Evolutionary conservation across 2,113 vertebrate species (phyloP).

Genomic region (Empidonax alnorum): DNA sequence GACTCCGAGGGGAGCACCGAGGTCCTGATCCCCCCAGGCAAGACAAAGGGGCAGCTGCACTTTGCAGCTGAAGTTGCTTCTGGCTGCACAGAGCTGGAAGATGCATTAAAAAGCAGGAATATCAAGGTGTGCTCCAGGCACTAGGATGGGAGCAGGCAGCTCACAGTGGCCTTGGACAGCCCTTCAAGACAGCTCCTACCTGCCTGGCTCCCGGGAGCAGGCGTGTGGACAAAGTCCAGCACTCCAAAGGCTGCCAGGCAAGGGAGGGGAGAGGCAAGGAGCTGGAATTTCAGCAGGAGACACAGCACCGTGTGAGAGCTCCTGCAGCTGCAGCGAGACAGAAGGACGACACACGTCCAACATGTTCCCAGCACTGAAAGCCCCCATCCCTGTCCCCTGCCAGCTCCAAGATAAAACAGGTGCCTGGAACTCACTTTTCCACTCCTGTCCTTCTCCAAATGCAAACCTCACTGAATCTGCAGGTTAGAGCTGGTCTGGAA

Average conservation of each 20-base stretch:
- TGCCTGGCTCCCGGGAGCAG: not conserved
- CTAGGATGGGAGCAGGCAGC: not conserved
- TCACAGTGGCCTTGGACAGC: not conserved
- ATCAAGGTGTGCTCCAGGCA: not conserved
- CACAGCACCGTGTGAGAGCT: rapidly evolving
- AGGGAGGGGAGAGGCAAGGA: not conserved
- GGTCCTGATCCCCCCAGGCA: not conserved
- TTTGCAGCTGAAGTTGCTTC: not conserved
- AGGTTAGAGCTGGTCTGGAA: not conserved
- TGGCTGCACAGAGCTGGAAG: not conserved
- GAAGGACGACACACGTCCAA: rapidly evolving
- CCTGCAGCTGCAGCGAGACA: not conserved
- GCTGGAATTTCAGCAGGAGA: not conserved
- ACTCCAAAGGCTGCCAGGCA: not conserved
- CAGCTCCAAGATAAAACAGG: not conserved
- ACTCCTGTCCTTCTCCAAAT: not conserved
- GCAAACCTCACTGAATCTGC: not conserved
- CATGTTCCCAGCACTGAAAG: not conserved
- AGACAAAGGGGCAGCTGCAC: not conserved
- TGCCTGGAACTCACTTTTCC: not conserved
- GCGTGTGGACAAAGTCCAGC: slow-evolving; percentile 16
- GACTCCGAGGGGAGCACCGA: rapidly evolving
- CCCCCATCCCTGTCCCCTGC: not conserved
- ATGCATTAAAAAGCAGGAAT: not conserved
- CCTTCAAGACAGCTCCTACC: not conserved